Evolutionary conservation across 2,888 invertebrate species (phyloP), one percentile per base, ranked within the genome.

Genomic region (Macrophya alboannulata): DNA sequence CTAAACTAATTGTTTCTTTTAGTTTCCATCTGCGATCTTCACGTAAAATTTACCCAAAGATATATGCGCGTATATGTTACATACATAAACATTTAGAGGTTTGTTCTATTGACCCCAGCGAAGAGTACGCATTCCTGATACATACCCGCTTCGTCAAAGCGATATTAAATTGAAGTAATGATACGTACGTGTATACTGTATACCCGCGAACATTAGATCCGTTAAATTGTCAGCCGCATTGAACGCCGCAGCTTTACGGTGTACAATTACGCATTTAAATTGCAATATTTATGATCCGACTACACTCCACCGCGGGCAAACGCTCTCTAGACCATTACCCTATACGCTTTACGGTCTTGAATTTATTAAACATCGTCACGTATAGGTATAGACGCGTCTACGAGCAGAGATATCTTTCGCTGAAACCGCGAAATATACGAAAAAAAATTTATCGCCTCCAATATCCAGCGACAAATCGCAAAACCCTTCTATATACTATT

Each of bases 241-340:
- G 8, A 68, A 25, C 15, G 37, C 17, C 51, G 76, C 21, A 31
- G 17, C 9, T 77, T 55, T 55, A 55, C 55, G 77, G 17, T 55
- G 31, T 25, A 48, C 55, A 51, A 77, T 77, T 55, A 77, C 55
- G 9, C 25, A 77, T 77, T 77, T 77, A 77, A 77, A 77, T 77
- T 77, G 77, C 77, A 37, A 55, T 77, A 77, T 77, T 77, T 51
- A 77, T 37, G 17, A 37, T n/a, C 31, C 21, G 25, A 25, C n/a
- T n/a, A n/a, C n/a, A 9, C 25, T 48, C 17, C 51, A 55, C 77
- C 48, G 77, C 48, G 51, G 74, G 74, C 74, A 21, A 74, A 74
- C 12, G 62, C 55, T 9, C n/a, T 25, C 17, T 37, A 51, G 77
- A 77, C 48, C 77, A 21, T 15, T 48, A 12, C 77, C 31, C 77